Base-by-base conservation (phyloP, 1,140 invertebrate genomes). In the Caerostris extrusa region DNA sequence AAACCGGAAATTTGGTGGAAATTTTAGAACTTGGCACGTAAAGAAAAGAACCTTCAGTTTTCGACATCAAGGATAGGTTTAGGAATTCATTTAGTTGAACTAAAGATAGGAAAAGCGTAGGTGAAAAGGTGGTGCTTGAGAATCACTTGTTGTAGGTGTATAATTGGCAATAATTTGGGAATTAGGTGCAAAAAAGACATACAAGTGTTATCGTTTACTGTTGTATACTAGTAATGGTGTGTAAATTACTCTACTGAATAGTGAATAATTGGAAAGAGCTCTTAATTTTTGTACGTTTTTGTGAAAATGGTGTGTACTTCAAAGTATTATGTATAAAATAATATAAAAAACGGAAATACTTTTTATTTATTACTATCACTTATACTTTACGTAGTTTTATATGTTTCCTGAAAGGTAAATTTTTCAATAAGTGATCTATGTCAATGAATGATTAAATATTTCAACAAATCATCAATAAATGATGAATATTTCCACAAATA, bases 101-200 rank as follows among this genome's bases (percentile, higher is more conserved):
- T 34, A 10, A 64, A 71, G n/a, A 4, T 19, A 50, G 69, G 69
- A 7, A 10, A 10, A 19, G 69, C 69, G 69, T 71, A 19, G 69
- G 17, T 17, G 5, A 56, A 77, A 12, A 87, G 85, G 60, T 67
- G 61, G 61, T 77, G 57, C 69, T 5, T 8, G 17, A 34, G 2
- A 14, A 14, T 3, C 14, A 14, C 34, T 55, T 4, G 5, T n/a
- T 55, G 89, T 90, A 69, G 89, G 89, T 34, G 67, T 50, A 77
- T 90, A 81, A 90, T 90, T 81, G 69, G 10, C 53, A 67, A 90
- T 90, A 90, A 90, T 90, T 81, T 90, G 3, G 17, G 56, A 81
- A 90, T 81, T 81, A 81, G 89, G 56, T 90, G 89, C 50, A 81
- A 34, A 60, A 90, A 34, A 5, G 7, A 53, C 53, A 8, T 50